Percentiles rank a stretch among this genome's conserved stretches.
phyloP scores from a whole-genome alignment of 1,140 invertebrate species.

The Chironomus tepperi region DNA sequence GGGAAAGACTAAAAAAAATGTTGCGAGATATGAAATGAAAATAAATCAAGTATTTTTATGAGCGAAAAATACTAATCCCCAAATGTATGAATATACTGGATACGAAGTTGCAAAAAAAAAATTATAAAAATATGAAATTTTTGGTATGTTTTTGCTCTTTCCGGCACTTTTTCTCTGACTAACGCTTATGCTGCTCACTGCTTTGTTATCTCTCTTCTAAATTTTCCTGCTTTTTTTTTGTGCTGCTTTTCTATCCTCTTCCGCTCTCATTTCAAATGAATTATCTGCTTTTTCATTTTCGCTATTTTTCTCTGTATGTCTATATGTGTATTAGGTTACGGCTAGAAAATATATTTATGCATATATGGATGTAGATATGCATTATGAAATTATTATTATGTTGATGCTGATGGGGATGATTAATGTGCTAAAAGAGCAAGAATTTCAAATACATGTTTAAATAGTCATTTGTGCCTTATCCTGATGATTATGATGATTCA shows the following conservation, averaged over 20 bases:
- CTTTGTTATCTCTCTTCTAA: background rate
- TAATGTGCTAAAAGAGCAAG: too few species aligned
- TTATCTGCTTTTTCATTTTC: background rate
- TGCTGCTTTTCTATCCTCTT: background rate
- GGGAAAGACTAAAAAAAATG: background rate
- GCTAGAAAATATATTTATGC: too few species aligned
- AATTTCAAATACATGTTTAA: too few species aligned
- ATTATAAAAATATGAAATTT: conserved; percentile 13
- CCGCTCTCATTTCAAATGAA: conserved; percentile 1
- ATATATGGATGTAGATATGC: too few species aligned
- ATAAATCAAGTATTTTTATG: conserved; percentile 23
- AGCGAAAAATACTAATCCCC: conserved; percentile 17
- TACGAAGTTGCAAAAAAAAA: background rate
- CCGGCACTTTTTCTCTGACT: background rate
- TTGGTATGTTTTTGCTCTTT: conserved; percentile 18
- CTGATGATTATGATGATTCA: too few species aligned
- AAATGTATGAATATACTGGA: background rate
- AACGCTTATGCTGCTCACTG: background rate
- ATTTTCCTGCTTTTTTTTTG: background rate
- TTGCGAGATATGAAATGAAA: conserved; percentile 9
- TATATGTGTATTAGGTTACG: too few species aligned
- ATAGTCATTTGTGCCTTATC: too few species aligned
- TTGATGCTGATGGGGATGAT: too few species aligned
- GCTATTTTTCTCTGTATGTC: background rate
- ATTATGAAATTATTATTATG: too few species aligned